Conservation (phyloP, 2,797 vertebrate species). For the Spinibarbus caldwelli region DNA sequence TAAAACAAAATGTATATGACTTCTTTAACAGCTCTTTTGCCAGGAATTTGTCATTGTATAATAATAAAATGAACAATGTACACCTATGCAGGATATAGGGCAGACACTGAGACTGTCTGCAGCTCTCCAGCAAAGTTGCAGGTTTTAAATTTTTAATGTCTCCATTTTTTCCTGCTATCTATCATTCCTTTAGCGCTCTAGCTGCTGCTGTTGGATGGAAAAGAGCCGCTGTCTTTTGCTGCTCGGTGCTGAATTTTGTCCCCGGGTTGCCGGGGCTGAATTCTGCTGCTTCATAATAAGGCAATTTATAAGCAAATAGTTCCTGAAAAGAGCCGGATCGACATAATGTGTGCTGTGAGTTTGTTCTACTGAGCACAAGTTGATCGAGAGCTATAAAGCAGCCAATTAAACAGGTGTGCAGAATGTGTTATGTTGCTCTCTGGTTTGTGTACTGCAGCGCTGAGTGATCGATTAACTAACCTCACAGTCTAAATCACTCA, state of each 20-base stretch:
- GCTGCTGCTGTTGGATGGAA: conserved; percentile 2
- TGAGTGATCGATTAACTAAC: conserved; percentile 3
- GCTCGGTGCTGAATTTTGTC: conserved; percentile 5
- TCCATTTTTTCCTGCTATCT: conserved; percentile 24
- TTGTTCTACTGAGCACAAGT: conserved; percentile 33
- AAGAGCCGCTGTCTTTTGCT: conserved; percentile 10
- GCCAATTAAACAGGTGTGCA: conserved; percentile 39
- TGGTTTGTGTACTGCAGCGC: background rate
- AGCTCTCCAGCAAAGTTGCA: conserved; percentile 38
- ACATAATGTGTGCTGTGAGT: conserved; percentile 34
- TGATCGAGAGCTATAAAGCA: conserved; percentile 18
- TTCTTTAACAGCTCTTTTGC: background rate
- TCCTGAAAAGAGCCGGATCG: conserved; percentile 25
- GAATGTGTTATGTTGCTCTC: conserved; percentile 14
- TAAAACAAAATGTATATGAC: background rate
- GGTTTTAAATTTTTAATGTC: conserved; percentile 49
- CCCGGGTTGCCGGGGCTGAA: no score
- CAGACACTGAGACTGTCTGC: conserved; percentile 20
- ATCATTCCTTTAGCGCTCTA: background rate
- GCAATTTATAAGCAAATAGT: conserved; percentile 53
- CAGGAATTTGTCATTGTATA: background rate
- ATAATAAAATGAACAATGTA: background rate
- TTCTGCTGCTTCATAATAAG: conserved; percentile 47
- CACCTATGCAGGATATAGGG: background rate
- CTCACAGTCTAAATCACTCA: conserved; percentile 17